Percentiles rank a stretch among this genome's conserved stretches.
Evolutionary conservation across 2,797 vertebrate species (phyloP).

Genomic region (Tapirus indicus): DNA sequence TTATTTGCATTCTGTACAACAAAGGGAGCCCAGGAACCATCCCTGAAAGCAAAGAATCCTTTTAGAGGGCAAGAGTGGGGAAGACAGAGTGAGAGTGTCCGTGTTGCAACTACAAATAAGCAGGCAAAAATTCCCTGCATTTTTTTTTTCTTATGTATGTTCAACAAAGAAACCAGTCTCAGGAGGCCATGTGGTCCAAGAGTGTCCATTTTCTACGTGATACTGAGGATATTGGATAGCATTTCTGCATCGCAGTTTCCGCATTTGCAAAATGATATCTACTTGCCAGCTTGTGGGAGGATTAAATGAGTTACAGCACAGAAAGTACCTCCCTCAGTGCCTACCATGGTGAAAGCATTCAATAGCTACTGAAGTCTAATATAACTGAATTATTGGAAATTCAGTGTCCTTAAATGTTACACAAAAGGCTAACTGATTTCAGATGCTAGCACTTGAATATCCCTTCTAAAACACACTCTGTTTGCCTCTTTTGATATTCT

Average conservation of each 20-base stretch:
- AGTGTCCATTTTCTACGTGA: neutral
- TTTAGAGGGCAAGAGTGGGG: neutral
- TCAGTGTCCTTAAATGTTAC: neutral
- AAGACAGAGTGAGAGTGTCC: neutral
- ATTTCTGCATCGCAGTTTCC: neutral
- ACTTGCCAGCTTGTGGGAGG: neutral
- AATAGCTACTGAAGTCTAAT: neutral
- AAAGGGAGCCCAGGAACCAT: neutral
- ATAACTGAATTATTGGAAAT: neutral
- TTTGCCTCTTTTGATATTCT: neutral
- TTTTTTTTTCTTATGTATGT: neutral
- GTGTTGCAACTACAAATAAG: neutral
- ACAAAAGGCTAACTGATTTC: neutral
- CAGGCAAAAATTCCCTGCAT: neutral
- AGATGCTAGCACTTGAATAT: neutral
- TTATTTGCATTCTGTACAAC: neutral
- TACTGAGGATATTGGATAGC: neutral
- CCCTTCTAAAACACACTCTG: neutral
- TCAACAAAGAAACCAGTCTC: neutral
- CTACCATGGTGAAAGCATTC: neutral
- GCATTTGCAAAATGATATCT: neutral
- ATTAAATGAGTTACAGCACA: too few relatives aligned
- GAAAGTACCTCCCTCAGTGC: neutral
- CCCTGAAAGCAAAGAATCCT: neutral
- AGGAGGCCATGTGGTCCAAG: neutral